Percentiles rank a stretch among this genome's conserved stretches.
Evolutionary conservation across 1,140 invertebrate species (phyloP).

Genomic region (Trichoplusia ni): DNA sequence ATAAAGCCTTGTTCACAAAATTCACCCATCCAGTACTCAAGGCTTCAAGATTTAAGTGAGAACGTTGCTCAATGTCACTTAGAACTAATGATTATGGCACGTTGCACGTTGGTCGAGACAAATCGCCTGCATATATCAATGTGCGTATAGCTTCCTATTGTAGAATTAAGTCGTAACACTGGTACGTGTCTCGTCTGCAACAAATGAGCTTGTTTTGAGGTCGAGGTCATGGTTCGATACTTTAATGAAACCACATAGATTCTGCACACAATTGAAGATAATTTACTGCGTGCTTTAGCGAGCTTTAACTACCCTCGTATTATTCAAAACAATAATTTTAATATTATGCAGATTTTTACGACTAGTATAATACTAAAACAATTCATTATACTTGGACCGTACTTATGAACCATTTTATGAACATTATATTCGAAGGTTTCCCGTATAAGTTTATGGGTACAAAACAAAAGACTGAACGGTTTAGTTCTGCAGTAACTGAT

Average conservation of each 20-base stretch:
- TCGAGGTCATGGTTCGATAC: conserved; percentile 6
- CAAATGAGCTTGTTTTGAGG: conserved; percentile 13
- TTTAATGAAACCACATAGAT: background rate
- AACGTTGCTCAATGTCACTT: conserved; percentile 34
- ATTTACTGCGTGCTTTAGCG: background rate
- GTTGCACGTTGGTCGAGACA: background rate
- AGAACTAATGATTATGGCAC: conserved; percentile 24
- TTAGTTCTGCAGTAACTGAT: too few relatives aligned
- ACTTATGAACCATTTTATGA: too few relatives aligned
- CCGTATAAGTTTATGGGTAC: too few relatives aligned
- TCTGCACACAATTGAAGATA: background rate
- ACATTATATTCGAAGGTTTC: too few relatives aligned
- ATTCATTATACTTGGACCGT: too few relatives aligned
- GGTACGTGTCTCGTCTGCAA: conserved; percentile 7
- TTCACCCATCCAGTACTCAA: conserved; percentile 22
- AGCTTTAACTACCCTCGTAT: background rate
- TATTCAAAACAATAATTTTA: too few relatives aligned
- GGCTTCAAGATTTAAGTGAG: conserved; percentile 26
- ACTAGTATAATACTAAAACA: too few relatives aligned
- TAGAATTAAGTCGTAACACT: conserved; percentile 11
- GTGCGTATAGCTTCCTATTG: conserved; percentile 14
- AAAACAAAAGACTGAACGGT: too few relatives aligned
- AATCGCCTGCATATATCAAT: conserved; percentile 1
- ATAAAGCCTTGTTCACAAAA: conserved; percentile 32
- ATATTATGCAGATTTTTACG: too few relatives aligned